Evolutionary conservation across 2,888 invertebrate genomes (phyloP).

Genomic region (Pandemis cinnamomeana): DNA sequence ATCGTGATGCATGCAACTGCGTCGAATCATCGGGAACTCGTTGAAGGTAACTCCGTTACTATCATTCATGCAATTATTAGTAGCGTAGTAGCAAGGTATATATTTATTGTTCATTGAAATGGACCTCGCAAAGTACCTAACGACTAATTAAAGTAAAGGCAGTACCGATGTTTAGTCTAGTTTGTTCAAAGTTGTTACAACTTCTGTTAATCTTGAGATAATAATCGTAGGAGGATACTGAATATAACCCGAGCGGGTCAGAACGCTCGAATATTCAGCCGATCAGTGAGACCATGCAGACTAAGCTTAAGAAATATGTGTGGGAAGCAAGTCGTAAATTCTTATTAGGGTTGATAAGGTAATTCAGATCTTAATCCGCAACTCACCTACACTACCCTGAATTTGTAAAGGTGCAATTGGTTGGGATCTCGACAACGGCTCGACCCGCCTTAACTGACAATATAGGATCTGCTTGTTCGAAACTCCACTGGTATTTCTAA

Average conservation of each 20-base stretch:
- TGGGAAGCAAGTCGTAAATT: slow-evolving; percentile 34
- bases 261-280: neutral
- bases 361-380: slow-evolving; percentile 39
- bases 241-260: neutral
- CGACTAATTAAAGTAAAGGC: too few species aligned
- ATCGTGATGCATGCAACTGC: too few species aligned
- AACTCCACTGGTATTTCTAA: slow-evolving; percentile 1
- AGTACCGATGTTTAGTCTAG: too few species aligned
- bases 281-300: neutral
- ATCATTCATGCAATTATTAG: too few species aligned
- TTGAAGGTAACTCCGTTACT: too few species aligned
- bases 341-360: slow-evolving; percentile 41
- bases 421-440: slow-evolving; percentile 26
- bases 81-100: too few species aligned
- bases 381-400: slow-evolving; percentile 27
- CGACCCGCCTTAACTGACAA: slow-evolving; percentile 33
- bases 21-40: too few species aligned
- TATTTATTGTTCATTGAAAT: too few species aligned
- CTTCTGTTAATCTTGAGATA: too few species aligned
- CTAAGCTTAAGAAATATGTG: neutral
- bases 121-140: too few species aligned
- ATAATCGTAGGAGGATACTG: too few species aligned
- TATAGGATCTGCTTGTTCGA: slow-evolving; percentile 31
- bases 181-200: too few species aligned
- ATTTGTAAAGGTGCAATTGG: slow-evolving; percentile 40